Evolutionary conservation across 2,888 invertebrate species (phyloP).

Genomic region (Lingula anatina): DNA sequence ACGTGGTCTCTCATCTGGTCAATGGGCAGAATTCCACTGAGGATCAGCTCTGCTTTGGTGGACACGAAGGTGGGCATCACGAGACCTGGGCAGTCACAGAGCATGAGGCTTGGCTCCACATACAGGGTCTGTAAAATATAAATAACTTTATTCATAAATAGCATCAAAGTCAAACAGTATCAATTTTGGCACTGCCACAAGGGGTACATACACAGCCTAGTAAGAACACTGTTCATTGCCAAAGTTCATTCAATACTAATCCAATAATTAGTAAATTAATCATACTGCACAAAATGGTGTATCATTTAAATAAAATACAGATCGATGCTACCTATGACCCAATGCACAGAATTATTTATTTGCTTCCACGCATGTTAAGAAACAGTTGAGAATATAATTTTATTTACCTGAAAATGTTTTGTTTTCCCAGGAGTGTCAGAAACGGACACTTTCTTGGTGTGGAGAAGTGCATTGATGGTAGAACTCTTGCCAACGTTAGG

Average conservation of each 20-base stretch:
- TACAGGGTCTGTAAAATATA: slow-evolving; percentile 69
- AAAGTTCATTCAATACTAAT: too few species aligned
- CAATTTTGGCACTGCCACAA: too few species aligned
- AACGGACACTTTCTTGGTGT: slow-evolving; percentile 74
- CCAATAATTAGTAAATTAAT: too few species aligned
- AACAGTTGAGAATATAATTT: too few species aligned
- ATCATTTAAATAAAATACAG: too few species aligned
- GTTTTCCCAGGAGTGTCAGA: slow-evolving; percentile 99
- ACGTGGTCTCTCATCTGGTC: slow-evolving; percentile 96
- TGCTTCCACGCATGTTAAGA: too few species aligned
- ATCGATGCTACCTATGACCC: too few species aligned
- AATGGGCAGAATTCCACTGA: slow-evolving; percentile 93
- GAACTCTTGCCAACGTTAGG: slow-evolving; percentile 99
- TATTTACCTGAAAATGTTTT: slow-evolving; percentile 81
- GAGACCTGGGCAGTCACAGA: slow-evolving; percentile 96
- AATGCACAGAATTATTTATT: too few species aligned
- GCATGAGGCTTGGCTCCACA: slow-evolving; percentile 70
- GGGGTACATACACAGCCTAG: too few species aligned
- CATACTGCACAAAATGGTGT: too few species aligned
- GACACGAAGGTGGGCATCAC: slow-evolving; percentile 96
- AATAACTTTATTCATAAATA: too few species aligned
- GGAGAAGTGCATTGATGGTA: slow-evolving; percentile 89
- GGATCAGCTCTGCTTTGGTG: slow-evolving; percentile 88
- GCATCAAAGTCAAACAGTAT: not conserved
- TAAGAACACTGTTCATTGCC: too few species aligned